These are phyloP conservation scores for Crocuta crocuta DNA, from an alignment of 2,113 vertebrate species.

Conservation along the genomic window DNA sequence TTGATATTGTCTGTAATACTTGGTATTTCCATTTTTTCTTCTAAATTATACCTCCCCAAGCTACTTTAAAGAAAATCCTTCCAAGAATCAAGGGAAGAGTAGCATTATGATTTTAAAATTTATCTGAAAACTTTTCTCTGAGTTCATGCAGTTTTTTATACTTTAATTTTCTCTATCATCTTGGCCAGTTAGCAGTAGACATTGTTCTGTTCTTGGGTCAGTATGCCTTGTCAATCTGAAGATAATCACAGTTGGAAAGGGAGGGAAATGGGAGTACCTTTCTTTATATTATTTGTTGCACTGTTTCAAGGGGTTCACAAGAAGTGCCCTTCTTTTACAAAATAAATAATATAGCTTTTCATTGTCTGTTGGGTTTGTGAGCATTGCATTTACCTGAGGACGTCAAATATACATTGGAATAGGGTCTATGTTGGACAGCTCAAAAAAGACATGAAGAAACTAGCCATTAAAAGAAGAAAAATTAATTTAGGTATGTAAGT, in stretches of 20 bases:
- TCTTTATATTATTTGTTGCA: background rate
- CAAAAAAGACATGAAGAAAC: background rate
- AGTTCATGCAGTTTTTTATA: background rate
- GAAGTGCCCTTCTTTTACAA: background rate
- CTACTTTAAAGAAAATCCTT: background rate
- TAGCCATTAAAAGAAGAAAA: background rate
- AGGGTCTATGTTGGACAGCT: background rate
- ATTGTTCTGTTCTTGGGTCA: background rate
- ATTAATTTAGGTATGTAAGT: background rate
- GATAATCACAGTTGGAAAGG: background rate
- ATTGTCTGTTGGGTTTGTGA: background rate
- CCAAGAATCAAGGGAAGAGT: constrained; percentile 27
- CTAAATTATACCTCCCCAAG: background rate
- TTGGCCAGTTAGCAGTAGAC: background rate
- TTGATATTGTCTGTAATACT: background rate
- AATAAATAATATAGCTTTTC: background rate
- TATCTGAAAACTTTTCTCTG: constrained; percentile 3
- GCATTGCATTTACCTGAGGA: background rate
- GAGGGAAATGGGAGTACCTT: background rate
- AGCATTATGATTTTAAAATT: constrained; percentile 6
- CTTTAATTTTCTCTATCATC: background rate
- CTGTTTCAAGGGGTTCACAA: background rate
- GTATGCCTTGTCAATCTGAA: background rate
- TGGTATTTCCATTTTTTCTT: constrained; percentile 4
- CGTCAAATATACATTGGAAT: background rate